Base-by-base conservation (phyloP, 2,113 vertebrate species). In the Scomber colias region DNA sequence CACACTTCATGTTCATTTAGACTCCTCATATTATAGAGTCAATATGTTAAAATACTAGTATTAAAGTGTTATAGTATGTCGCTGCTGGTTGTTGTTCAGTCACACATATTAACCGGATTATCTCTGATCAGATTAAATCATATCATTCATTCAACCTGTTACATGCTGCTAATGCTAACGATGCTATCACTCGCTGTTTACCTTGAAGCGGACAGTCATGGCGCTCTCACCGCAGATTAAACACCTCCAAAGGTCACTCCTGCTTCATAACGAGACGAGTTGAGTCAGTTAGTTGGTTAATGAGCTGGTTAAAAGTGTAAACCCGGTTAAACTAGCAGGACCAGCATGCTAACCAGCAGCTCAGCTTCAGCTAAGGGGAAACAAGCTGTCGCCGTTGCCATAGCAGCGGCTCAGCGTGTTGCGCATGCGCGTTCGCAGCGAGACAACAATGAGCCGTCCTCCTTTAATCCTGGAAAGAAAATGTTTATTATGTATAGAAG, bases 141-240 rank as follows among this genome's bases (percentile, higher is more conserved):
- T 35, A 78, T 35, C 72, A 3, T 49, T 49, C 13, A 69, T 63
- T 68, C 9, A 46, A 71, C 54, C 57, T 40, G 45, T 71, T 70
- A 24, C 53, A 49, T 49, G 44, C 3, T 13, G 78, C 83, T 86
- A 66, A 40, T 9, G 35, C 35, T 40, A 40, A 40, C 9, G 8
- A 82, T 4, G 84, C 83, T 87, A 74, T 82, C 45, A 78, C 48
- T 61, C 75, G 81, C 57, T 55, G 67, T 49, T 81, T 81, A 92
- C 91, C 91, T 89, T 87, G 46, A 91, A 90, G 77, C 89, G 82
- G 66, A 89, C 87, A 1, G 83, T 84, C 92, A 93, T 92, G 67
- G 3, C 82, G 77, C 46, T 3, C 16, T 31, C 21, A 11, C 69
- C n/a, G 15, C 12, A 8, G n/a, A 67, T 3, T 24, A n/a, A 63